Evolutionary conservation across 2,888 invertebrate genomes (phyloP).

Genomic region (Sialis fuliginosa): DNA sequence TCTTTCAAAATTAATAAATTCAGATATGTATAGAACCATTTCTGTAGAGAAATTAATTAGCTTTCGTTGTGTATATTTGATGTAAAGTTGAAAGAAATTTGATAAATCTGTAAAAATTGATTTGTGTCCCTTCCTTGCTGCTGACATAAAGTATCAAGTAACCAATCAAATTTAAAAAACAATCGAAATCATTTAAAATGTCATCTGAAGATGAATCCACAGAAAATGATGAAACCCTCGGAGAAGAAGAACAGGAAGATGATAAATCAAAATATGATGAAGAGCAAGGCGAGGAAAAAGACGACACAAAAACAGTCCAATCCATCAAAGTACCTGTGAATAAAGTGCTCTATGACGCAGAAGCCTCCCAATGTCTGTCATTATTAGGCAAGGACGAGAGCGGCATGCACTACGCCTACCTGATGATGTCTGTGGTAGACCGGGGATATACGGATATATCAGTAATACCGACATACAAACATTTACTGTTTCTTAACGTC

Average conservation of each 20-base stretch:
- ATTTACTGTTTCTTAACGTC: slow-evolving; percentile 37
- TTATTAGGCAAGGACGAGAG: slow-evolving; percentile 25
- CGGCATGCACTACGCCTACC: slow-evolving; percentile 34
- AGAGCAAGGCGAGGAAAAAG: background rate
- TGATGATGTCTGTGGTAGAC: slow-evolving; percentile 32
- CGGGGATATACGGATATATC: slow-evolving; percentile 32
- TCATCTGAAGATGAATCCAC: background rate
- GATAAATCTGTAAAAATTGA: background rate
- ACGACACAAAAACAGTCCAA: too few species aligned
- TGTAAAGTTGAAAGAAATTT: background rate
- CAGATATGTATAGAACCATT: too few species aligned
- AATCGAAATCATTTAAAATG: slow-evolving; percentile 3
- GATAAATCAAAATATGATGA: background rate
- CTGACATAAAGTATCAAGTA: too few species aligned
- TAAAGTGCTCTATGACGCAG: slow-evolving; percentile 19
- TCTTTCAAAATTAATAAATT: too few species aligned
- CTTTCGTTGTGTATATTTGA: background rate
- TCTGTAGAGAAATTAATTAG: background rate
- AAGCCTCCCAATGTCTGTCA: slow-evolving; percentile 21
- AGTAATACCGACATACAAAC: slow-evolving; percentile 29
- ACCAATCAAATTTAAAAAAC: slow-evolving; percentile 4
- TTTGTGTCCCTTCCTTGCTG: background rate
- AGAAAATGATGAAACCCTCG: background rate
- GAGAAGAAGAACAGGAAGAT: background rate
- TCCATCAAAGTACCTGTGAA: slow-evolving; percentile 14